These are phyloP conservation scores for Choloepus didactylus DNA, from an alignment of 2,797 vertebrate species.

Conservation along the genomic window DNA sequence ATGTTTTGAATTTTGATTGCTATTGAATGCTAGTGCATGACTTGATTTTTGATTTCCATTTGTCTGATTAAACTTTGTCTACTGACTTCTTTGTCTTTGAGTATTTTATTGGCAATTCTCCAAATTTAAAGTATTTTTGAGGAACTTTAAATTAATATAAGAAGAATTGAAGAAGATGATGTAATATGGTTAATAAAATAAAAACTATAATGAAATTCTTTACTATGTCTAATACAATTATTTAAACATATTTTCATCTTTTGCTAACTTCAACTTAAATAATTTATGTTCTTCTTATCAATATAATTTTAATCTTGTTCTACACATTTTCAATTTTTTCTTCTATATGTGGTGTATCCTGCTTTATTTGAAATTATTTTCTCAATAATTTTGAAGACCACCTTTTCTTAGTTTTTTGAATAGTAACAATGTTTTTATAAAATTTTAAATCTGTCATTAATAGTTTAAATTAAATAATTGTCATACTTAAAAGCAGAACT, in stretches of 20 bases:
- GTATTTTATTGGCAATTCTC: not conserved
- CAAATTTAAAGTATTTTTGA: not conserved
- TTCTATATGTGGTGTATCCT: not conserved
- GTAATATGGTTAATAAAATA: not conserved
- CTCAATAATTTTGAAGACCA: not conserved
- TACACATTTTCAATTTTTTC: not conserved
- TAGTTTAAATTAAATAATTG: not conserved
- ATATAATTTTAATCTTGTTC: not conserved
- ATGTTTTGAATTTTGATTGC: not conserved
- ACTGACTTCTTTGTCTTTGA: not conserved
- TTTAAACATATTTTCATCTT: no score
- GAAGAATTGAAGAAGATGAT: not conserved
- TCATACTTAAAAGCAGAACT: not conserved
- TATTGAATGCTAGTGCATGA: not conserved
- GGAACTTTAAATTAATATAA: not conserved
- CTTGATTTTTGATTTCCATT: not conserved
- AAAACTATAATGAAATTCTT: not conserved
- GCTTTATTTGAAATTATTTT: not conserved
- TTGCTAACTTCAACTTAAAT: not conserved
- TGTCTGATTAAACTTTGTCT: not conserved
- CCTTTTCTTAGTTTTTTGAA: conserved; percentile 16
- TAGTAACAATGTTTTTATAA: not conserved
- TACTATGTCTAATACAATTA: not conserved
- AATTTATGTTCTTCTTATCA: not conserved
- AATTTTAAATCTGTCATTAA: not conserved